Evolutionary conservation across 2,113 vertebrate genomes (phyloP), one percentile per base, ranked within the genome.

Genomic region (Bubo blakistoni): DNA sequence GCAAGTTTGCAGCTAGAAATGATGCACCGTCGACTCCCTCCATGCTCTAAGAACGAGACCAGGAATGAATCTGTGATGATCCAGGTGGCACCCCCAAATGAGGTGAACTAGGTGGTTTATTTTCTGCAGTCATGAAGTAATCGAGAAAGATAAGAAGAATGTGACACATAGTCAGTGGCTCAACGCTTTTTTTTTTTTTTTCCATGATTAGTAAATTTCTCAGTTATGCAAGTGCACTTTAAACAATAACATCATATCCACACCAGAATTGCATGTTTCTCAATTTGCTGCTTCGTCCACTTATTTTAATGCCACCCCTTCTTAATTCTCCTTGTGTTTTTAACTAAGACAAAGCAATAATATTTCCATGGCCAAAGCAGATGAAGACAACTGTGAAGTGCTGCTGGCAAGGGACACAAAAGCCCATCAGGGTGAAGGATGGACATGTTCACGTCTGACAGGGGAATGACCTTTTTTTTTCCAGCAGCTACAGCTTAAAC

Each of bases 21-120:
- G 19, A 29, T 11, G 36, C 32, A 13, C n/a, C 15, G 4, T 3
- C 1, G 0, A 13, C 25, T 22, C 55, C 34, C 42, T 57, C 24
- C 21, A 5, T 1, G 2, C 26, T 13, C 30, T 24, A 26, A 76
- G 25, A 81, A 32, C 7, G 7, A 52, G 66, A 72, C 25, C 26
- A 30, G 66, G 29, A 70, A 24, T 32, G 13, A 26, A 4, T 17
- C 34, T 22, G 49, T 2, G 1, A 16, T 9, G 18, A 65, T 38
- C n/a, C 54, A n/a, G 36, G 32, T 42, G 66, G 22, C 29, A 29
- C 2, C 8, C 10, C 2, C 8, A 44, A n/a, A 49, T 42, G 22
- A 82, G 70, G 26, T 52, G 30, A 70, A 46, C 63, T 40, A 1
- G 1, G 6, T 34, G 9, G 16, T 58, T 62, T 67, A 47, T 52